Conservation (phyloP, 2,888 invertebrate genomes). For the Teleogryllus oceanicus region DNA sequence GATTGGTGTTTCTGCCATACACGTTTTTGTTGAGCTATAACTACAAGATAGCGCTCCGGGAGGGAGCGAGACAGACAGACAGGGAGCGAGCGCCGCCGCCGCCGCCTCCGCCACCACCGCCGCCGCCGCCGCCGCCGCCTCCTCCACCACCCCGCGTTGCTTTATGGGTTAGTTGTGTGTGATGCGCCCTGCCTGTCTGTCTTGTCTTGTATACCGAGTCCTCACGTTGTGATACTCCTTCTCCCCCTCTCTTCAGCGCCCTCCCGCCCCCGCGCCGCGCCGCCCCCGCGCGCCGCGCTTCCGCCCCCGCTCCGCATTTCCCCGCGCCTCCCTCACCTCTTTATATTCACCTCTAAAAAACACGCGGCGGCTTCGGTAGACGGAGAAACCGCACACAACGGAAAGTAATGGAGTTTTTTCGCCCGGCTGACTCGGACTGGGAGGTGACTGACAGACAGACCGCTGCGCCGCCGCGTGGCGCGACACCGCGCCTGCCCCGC, state of each 20-base stretch:
- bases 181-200: not conserved
- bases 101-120: not conserved
- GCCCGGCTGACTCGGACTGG: constrained; percentile 1
- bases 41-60: constrained; percentile 30
- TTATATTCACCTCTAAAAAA: constrained; percentile 18
- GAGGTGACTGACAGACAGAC: constrained; percentile 18
- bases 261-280: not conserved
- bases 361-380: constrained; percentile 18
- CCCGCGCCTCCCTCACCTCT: constrained; percentile 3
- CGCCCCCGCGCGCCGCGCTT: not conserved
- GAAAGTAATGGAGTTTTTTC: constrained; percentile 18
- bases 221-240: constrained; percentile 19
- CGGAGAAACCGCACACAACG: constrained; percentile 18
- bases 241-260: not conserved
- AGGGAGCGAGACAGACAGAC: constrained; percentile 11
- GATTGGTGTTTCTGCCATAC: constrained; percentile 36
- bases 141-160: not conserved
- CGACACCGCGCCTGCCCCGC: not conserved
- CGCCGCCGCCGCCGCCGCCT: not conserved
- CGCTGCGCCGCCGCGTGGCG: not conserved
- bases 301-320: not conserved
- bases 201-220: constrained; percentile 19
- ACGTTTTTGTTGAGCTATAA: constrained; percentile 36
- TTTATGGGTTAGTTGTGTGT: constrained; percentile 18
- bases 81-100: not conserved